Conservation (phyloP, 2,113 vertebrate genomes). For the Rhegmatorhina hoffmannsi region DNA sequence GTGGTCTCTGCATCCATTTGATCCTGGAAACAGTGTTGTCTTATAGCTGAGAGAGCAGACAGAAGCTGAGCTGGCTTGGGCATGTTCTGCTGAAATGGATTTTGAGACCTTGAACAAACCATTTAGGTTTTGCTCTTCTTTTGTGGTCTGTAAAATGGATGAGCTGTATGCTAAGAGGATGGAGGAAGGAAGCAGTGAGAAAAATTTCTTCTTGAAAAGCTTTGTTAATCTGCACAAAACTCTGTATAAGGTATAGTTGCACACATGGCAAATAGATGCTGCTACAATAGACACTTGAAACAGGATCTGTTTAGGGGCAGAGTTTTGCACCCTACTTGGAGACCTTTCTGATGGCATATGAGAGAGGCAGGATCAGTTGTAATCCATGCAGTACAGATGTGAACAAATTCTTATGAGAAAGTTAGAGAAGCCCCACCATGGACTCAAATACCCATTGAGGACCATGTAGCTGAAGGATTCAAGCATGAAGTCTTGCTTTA, state of each 20-base stretch:
- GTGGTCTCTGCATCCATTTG: not conserved
- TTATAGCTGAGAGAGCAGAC: not conserved
- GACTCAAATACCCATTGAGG: not conserved
- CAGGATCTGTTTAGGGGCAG: not conserved
- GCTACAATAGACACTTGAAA: not conserved
- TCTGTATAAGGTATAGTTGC: not conserved
- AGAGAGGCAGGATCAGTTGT: not conserved
- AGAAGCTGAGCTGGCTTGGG: not conserved
- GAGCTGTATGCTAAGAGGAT: not conserved
- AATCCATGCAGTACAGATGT: not conserved
- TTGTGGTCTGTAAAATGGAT: not conserved
- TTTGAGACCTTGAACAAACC: not conserved
- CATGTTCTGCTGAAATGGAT: not conserved
- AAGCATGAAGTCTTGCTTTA: not conserved
- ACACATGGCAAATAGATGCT: not conserved
- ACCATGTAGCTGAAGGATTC: not conserved
- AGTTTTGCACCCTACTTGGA: not conserved
- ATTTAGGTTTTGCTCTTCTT: not conserved
- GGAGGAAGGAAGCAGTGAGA: not conserved
- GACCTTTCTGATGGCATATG: not conserved
- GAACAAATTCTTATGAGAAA: not conserved
- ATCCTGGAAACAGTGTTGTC: not conserved
- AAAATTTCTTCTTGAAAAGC: not conserved
- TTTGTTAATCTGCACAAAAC: not conserved
- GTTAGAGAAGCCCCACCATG: not conserved